Evolutionary conservation across 2,888 invertebrate genomes (phyloP), one percentile per base, ranked within the genome.

Genomic region (Hipparchia sbordonii): DNA sequence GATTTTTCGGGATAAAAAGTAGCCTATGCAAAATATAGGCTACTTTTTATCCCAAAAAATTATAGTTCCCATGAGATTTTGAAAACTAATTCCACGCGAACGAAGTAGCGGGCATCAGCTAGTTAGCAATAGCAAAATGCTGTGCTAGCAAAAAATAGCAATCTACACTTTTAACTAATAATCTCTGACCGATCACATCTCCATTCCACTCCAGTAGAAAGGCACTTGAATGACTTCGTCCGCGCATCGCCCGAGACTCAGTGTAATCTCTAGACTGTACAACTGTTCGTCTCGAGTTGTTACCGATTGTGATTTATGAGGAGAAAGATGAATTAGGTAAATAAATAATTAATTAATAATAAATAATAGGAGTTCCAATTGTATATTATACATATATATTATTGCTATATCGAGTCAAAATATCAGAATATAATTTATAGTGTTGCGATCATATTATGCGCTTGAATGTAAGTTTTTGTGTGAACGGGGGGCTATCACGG

Each of bases 321-420:
- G 86, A 84, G 82, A 83, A 33, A 83, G 83, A 83, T 83, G 83
- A 90, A 89, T 91, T 93, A 94, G 91, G 87, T 93, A 91, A 91
- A 90, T 90, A 92, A 91, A 65, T 65, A 65, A 65, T 65, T 63
- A 51, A 65, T 65, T 91, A 60, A 60, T 60, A 60, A 8, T 60
- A 60, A 89, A 88, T 90, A 89, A 91, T 94, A 94, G 94, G 93
- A 94, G 93, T 90, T 93, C 92, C 93, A 94, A 93, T 93, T 93
- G 91, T 91, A 89, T 92, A 92, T 89, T 92, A 91, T 90, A 91
- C 88, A 88, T 91, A 91, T 88, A 87, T 89, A 60, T 39, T 60
- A 88, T 87, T 85, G 87, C 86, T 85, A 85, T 86, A 86, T 87
- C 85, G 83, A 86, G 83, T 87, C 84, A 79, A 84, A 23, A 81